phyloP scores from a whole-genome alignment of 2,888 invertebrate species.

The Anthophora plumipes region DNA sequence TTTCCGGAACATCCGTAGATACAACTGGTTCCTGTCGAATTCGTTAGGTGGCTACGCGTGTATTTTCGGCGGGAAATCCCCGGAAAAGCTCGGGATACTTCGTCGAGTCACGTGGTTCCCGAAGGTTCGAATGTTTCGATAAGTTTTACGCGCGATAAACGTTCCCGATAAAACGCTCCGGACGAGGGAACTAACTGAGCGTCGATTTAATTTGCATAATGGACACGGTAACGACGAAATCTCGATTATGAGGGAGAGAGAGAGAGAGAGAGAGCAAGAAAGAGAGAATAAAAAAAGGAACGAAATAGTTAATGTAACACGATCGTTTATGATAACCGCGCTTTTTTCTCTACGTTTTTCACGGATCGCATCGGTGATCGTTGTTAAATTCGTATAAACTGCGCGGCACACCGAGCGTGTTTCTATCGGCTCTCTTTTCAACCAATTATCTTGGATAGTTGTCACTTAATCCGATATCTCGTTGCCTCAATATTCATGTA shows the following conservation, averaged over 20 bases:
- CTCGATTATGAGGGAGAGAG: neutral
- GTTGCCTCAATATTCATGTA: conserved; percentile 60
- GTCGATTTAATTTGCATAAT: conserved; percentile 30
- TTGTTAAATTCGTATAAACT: neutral
- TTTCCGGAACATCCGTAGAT: conserved; percentile 67
- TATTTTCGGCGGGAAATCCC: conserved; percentile 61
- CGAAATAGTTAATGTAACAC: conserved; percentile 3
- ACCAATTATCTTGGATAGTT: conserved; percentile 49
- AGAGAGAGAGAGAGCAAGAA: neutral
- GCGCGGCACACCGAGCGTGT: neutral
- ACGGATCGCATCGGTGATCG: neutral
- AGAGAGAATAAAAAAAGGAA: too few relatives aligned
- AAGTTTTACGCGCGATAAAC: neutral
- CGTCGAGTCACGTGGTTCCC: neutral
- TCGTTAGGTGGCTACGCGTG: conserved; percentile 76
- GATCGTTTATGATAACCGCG: conserved; percentile 25
- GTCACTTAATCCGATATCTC: conserved; percentile 58
- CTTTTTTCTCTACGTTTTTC: neutral
- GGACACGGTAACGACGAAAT: conserved; percentile 16
- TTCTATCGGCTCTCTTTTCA: conserved; percentile 10
- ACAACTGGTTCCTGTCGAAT: conserved; percentile 73
- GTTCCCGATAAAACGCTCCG: neutral
- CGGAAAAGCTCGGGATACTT: conserved; percentile 35
- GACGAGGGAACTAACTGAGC: too few relatives aligned
- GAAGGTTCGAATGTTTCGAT: neutral